Evolutionary conservation across 1,140 invertebrate genomes (phyloP).

Genomic region (Oryctes rhinoceros): DNA sequence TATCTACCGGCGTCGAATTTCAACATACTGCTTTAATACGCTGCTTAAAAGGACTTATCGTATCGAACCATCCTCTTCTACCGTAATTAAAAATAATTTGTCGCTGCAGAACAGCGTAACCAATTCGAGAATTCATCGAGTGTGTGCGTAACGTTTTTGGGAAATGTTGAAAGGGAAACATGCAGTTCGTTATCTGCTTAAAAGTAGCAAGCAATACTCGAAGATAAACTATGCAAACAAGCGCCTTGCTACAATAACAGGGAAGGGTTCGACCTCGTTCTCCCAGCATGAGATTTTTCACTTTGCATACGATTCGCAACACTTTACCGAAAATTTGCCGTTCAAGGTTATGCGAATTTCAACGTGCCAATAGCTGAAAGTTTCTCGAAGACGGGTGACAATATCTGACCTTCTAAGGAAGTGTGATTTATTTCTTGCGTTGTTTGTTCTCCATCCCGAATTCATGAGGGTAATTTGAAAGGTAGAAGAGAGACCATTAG

Average conservation of each 20-base stretch:
- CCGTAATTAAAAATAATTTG: no score
- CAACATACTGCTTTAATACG: neutral
- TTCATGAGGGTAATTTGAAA: slow-evolving; percentile 26
- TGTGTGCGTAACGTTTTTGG: neutral
- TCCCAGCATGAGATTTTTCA: neutral
- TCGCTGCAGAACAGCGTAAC: neutral
- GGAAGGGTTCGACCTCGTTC: slow-evolving; percentile 14
- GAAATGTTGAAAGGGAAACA: neutral
- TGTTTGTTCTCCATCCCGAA: neutral
- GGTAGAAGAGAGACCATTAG: neutral
- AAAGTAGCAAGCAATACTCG: neutral
- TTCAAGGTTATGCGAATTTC: neutral
- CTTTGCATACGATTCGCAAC: slow-evolving; percentile 22
- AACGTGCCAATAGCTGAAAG: neutral
- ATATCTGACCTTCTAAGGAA: neutral
- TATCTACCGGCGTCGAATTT: neutral
- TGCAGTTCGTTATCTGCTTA: no score
- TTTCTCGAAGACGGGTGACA: neutral
- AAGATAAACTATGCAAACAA: neutral
- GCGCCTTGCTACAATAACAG: neutral
- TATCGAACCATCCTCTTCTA: no score
- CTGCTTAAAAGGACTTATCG: neutral
- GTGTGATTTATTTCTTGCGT: slow-evolving; percentile 3
- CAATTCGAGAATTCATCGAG: neutral
- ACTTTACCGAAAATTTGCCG: neutral